These are phyloP conservation scores for Sarcophaga caerulescens DNA, from an alignment of 2,888 invertebrate genomes.

Conservation along the genomic window DNA sequence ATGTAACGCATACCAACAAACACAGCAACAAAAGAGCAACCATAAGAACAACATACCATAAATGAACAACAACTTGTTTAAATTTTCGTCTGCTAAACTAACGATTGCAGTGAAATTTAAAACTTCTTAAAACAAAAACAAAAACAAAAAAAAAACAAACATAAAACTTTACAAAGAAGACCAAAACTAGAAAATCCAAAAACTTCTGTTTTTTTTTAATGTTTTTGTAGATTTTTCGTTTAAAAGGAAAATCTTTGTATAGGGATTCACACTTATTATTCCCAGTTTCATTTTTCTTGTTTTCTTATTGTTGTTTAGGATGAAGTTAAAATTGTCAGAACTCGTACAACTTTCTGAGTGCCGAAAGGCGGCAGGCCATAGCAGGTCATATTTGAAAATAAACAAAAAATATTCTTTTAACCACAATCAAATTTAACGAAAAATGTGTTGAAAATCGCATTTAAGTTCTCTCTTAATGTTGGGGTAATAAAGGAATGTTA, in stretches of 20 bases:
- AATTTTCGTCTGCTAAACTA: constrained; percentile 8
- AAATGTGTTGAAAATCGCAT: too few species aligned
- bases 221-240: neutral
- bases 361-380: too few species aligned
- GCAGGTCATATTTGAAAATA: too few species aligned
- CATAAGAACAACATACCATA: constrained; percentile 3
- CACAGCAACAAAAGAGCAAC: neutral
- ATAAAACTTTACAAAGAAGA: neutral
- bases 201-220: constrained; percentile 3
- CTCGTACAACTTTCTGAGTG: neutral
- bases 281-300: constrained; percentile 11
- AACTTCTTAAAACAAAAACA: neutral
- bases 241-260: constrained; percentile 33
- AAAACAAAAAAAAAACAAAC: constrained; percentile 28
- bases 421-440: too few species aligned
- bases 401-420: too few species aligned
- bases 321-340: neutral
- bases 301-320: neutral
- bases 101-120: constrained; percentile 42
- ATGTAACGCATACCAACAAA: neutral
- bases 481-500: too few species aligned
- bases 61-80: constrained; percentile 43
- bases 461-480: too few species aligned
- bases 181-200: constrained; percentile 30
- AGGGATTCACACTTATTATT: constrained; percentile 48